Evolutionary conservation across 2,113 vertebrate species (phyloP), one percentile per base, ranked within the genome.

Genomic region (Bubalus kerabau): DNA sequence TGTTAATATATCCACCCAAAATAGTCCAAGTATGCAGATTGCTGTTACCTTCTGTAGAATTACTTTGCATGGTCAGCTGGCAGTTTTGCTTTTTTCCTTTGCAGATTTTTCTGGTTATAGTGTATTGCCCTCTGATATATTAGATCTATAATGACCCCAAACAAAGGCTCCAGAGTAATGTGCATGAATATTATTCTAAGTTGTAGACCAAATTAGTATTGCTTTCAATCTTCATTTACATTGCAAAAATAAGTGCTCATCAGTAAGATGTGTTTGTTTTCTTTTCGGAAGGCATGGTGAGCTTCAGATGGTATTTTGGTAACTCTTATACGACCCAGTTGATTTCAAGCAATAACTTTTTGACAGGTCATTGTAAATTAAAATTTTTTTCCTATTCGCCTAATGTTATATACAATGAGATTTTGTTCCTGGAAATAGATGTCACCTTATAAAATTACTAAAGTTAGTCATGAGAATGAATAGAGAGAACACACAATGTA

Each of bases 391-490:
- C 57, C 26, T 84, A 7, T 88, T 64, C 87, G 13, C 17, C 36
- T 8, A 9, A 36, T 93, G 67, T 62, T 50, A 76, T 50, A 82
- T 32, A 52, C 15, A 92, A 7, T 87, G 67, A 92, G 11, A 71
- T 87, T 84, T 93, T 94, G 36, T 94, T 97, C 64, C 62, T 83
- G n/a, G 46, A 87, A 91, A 84, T 48, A 95, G 43, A 86, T 87
- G 46, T 64, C n/a, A 85, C 50, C 19, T 83, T 90, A 84, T 87
- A 57, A 80, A 93, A 92, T 48, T 95, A 59, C 32, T 59, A 78
- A 90, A 67, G 91, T 56, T 95, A 62, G 36, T 94, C 48, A n/a
- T 96, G 87, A 86, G 96, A 91, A 64, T 96, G 67, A 93, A 88
- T 74, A 86, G 81, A 94, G 74, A 89, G 59, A 67, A 92, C 40